Evolutionary conservation across 2,888 invertebrate genomes (phyloP).

Genomic region (Pinctada fucata): DNA sequence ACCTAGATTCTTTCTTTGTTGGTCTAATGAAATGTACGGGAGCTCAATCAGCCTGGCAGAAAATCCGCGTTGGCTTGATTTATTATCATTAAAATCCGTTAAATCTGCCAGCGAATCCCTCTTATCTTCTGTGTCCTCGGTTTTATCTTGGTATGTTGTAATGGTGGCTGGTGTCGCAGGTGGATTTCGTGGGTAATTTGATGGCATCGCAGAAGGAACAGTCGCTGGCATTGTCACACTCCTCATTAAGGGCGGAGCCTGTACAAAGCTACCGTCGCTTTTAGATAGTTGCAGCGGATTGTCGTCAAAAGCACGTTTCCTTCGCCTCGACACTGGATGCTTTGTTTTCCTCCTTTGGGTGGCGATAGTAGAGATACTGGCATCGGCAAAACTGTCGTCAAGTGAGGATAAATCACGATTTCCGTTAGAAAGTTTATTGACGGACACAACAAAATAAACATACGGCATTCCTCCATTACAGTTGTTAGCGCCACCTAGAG

Average conservation of each 20-base stretch:
- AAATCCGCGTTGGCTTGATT: constrained; percentile 23
- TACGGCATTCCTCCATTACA: constrained; percentile 41
- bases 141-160: constrained; percentile 38
- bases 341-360: constrained; percentile 9
- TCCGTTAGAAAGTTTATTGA: constrained; percentile 33
- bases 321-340: not conserved
- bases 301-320: constrained; percentile 5
- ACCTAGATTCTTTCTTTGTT: constrained; percentile 49
- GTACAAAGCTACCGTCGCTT: not conserved
- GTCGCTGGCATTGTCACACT: not conserved
- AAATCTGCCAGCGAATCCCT: constrained; percentile 6
- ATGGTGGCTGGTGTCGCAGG: constrained; percentile 46
- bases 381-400: constrained; percentile 10
- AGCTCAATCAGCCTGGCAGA: constrained; percentile 43
- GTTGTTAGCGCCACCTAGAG: constrained; percentile 18
- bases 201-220: not conserved
- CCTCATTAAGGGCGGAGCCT: not conserved
- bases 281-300: constrained; percentile 1
- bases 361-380: not conserved
- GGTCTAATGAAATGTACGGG: constrained; percentile 51
- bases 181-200: constrained; percentile 44
- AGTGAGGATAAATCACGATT: constrained; percentile 15
- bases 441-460: constrained; percentile 58
- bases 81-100: not conserved
- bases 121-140: constrained; percentile 16